Base-by-base conservation (phyloP, 1,140 invertebrate species). In the Temnothorax curvispinosus region DNA sequence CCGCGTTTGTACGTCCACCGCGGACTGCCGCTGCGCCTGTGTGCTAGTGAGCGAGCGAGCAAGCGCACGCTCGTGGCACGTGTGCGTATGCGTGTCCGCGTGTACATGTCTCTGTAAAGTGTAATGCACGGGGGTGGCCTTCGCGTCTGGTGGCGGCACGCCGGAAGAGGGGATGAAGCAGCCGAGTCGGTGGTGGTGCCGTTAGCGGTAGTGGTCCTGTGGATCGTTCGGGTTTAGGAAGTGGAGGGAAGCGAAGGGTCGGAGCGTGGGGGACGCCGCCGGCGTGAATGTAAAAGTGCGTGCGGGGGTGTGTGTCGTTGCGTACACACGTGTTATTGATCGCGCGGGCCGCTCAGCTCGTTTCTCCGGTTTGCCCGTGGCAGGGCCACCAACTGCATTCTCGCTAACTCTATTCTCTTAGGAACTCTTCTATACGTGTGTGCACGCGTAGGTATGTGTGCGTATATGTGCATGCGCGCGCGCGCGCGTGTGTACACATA, bases 321-420 rank as follows among this genome's bases (percentile, higher is more conserved):
- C 94, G 93, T 95, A 92, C 93, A 94, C 94, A 94, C 94, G 94
- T 95, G 94, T 93, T 94, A 95, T 95, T 94, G 94, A 95, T 95
- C 94, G 94, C 91, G 77, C 27, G 44, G 44, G 56, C 56, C 44
- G 75, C 84, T 88, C 90, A 86, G 89, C 91, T 91, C 89, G 90
- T 75, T 86, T 90, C 91, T 93, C 86, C 89, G 87, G 87, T 86
- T 81, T 85, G 93, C 75, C 87, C 52, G 90, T 89, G 88, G 88
- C 93, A 93, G 93, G 93, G 92, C 90, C 93, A 92, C 93, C 90
- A 92, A 94, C 93, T 92, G 90, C 93, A 93, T 93, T 93, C 93
- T 91, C 92, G 92, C 93, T 93, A 93, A 93, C 93, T 93, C 93
- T 91, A 92, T 93, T 91, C 92, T 93, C 91, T 91, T 89, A 92